Evolutionary conservation across 2,113 vertebrate species (phyloP).

Genomic region (Oryzias melastigma): DNA sequence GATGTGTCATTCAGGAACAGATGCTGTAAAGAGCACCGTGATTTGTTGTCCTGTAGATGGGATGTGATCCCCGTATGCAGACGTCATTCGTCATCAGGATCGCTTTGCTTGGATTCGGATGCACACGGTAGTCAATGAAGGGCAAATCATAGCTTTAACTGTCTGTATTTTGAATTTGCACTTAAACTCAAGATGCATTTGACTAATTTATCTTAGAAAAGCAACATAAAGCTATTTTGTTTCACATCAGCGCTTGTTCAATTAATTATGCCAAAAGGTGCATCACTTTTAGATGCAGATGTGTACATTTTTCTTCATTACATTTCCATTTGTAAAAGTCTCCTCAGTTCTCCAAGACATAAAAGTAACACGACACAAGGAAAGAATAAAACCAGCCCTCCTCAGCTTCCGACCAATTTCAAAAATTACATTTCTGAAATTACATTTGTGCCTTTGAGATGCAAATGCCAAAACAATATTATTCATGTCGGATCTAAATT

Average conservation of each 20-base stretch:
- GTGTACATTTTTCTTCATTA: conserved; percentile 32
- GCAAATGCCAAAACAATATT: conserved; percentile 74
- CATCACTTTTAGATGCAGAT: conserved; percentile 31
- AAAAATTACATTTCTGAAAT: conserved; percentile 67
- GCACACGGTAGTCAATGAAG: conserved; percentile 11
- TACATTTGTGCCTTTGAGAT: conserved; percentile 74
- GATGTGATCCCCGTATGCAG: conserved; percentile 19
- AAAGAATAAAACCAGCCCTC: conserved; percentile 28
- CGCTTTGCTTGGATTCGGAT: conserved; percentile 21
- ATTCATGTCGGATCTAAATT: conserved; percentile 76
- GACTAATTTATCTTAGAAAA: conserved; percentile 52
- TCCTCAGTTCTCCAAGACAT: conserved; percentile 26
- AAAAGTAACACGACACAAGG: conserved; percentile 35
- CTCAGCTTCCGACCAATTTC: conserved; percentile 46
- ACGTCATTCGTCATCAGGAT: conserved; percentile 14
- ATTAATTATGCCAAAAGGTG: conserved; percentile 60
- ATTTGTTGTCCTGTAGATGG: conserved; percentile 38
- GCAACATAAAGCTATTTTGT: conserved; percentile 62
- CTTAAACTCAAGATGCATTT: too few relatives aligned
- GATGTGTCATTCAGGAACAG: conserved; percentile 50
- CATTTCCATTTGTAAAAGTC: conserved; percentile 43
- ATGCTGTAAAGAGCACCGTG: conserved; percentile 43
- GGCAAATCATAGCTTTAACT: not conserved
- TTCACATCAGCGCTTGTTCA: conserved; percentile 70
- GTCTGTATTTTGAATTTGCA: too few relatives aligned